These are phyloP conservation scores for Perca flavescens DNA, from an alignment of 2,113 vertebrate species.

Conservation along the genomic window DNA sequence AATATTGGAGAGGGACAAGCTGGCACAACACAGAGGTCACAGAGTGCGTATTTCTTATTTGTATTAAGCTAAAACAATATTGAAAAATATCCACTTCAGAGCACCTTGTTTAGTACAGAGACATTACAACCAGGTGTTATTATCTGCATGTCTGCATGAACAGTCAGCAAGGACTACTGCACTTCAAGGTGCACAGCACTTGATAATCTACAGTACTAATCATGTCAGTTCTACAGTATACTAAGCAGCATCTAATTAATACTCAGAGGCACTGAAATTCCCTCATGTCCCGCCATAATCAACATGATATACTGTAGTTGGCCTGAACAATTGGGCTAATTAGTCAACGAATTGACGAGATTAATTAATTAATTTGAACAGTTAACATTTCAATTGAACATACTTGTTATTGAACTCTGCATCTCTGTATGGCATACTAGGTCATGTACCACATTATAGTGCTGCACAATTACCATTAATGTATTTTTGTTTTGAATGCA, in stretches of 20 bases:
- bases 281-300: not conserved
- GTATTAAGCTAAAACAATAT: not conserved
- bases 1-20: conserved; percentile 29
- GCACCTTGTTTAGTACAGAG: not conserved
- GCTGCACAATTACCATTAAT: not conserved
- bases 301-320: not conserved
- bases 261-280: conserved; percentile 9
- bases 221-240: not conserved
- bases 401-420: not conserved
- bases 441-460: not conserved
- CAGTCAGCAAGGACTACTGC: not conserved
- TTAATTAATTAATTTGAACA: not conserved
- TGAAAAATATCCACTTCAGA: not conserved
- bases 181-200: not conserved
- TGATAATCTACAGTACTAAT: conserved; percentile 6
- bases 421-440: not conserved
- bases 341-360: not conserved
- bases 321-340: not conserved
- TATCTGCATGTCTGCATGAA: conserved; percentile 2
- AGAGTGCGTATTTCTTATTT: conserved; percentile 9
- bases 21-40: conserved; percentile 14
- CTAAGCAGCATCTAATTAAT: conserved; percentile 22
- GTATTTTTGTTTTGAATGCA: not conserved
- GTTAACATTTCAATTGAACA: not conserved
- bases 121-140: not conserved